phyloP scores from a whole-genome alignment of 2,888 invertebrate species.

The Digitonthophagus gazella region DNA sequence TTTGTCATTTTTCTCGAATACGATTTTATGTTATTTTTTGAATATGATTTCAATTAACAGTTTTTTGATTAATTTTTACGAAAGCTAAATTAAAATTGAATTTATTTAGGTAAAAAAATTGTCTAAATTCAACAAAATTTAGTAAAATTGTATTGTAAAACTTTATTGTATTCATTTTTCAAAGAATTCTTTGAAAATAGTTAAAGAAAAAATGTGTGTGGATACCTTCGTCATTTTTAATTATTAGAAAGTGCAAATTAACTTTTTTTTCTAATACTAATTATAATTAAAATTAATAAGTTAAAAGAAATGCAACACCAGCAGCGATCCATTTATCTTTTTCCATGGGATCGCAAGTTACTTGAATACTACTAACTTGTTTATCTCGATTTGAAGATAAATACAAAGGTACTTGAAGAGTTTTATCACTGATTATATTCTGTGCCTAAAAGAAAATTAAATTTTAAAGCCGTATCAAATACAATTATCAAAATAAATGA shows the following conservation, averaged over 20 bases:
- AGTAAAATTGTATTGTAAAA: no score
- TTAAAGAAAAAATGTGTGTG: no score
- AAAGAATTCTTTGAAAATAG: no score
- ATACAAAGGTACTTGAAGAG: slow-evolving; percentile 45
- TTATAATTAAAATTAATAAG: slow-evolving; percentile 36
- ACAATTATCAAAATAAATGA: slow-evolving; percentile 32
- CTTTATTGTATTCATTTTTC: no score
- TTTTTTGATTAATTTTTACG: no score
- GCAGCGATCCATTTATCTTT: slow-evolving; percentile 61
- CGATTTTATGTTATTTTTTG: no score
- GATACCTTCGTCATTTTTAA: no score
- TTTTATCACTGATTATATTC: slow-evolving; percentile 38
- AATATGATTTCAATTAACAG: no score
- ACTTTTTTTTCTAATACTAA: neutral
- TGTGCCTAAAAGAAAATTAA: slow-evolving; percentile 34
- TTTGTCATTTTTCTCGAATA: no score
- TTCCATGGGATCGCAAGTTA: slow-evolving; percentile 45
- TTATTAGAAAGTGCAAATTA: neutral
- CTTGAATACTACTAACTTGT: slow-evolving; percentile 42
- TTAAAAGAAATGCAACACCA: slow-evolving; percentile 62
- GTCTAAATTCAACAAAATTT: no score
- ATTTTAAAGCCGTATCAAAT: slow-evolving; percentile 29
- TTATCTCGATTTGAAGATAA: slow-evolving; percentile 42
- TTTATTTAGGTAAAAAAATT: no score
- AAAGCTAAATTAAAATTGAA: no score